phyloP scores from a whole-genome alignment of 2,888 invertebrate species.

The Drosophila siamana region DNA sequence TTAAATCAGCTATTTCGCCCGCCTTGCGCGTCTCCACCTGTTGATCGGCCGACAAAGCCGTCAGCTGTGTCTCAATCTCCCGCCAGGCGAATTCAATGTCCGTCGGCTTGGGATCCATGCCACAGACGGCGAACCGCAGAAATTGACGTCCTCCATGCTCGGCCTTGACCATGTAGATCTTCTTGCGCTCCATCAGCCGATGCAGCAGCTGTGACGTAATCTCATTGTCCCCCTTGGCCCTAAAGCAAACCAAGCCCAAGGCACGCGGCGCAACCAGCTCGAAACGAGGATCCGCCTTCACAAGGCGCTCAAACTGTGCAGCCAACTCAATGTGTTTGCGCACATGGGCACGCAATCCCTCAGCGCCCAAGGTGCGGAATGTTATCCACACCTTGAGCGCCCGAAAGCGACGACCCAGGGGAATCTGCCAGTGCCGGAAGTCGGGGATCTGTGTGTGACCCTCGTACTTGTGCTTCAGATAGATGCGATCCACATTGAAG shows the following conservation, averaged over 20 bases:
- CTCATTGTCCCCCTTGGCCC: slow-evolving; percentile 91
- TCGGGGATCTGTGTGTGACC: slow-evolving; percentile 87
- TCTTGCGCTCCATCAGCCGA: slow-evolving; percentile 90
- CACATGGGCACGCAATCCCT: slow-evolving; percentile 92
- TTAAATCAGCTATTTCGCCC: slow-evolving; percentile 58
- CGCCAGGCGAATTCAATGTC: slow-evolving; percentile 91
- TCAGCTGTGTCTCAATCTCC: slow-evolving; percentile 88
- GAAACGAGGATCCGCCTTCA: slow-evolving; percentile 91
- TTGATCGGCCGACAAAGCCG: slow-evolving; percentile 72
- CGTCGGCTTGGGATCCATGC: slow-evolving; percentile 88
- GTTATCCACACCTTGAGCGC: slow-evolving; percentile 98
- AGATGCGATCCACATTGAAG: slow-evolving; percentile 96
- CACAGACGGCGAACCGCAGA: slow-evolving; percentile 93
- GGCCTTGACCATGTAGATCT: slow-evolving; percentile 93
- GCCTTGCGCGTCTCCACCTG: slow-evolving; percentile 38
- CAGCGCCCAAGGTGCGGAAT: slow-evolving; percentile 92
- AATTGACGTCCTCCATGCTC: slow-evolving; percentile 89
- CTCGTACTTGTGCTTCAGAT: slow-evolving; percentile 91
- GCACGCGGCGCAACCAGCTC: slow-evolving; percentile 90
- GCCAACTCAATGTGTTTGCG: slow-evolving; percentile 91
- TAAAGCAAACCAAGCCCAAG: slow-evolving; percentile 95
- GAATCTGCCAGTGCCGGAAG: slow-evolving; percentile 92
- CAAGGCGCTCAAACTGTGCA: slow-evolving; percentile 90
- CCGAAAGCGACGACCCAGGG: slow-evolving; percentile 94
- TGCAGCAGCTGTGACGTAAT: slow-evolving; percentile 90